Evolutionary conservation across 2,113 vertebrate genomes (phyloP), one percentile per base, ranked within the genome.

Genomic region (Halcyon senegalensis): DNA sequence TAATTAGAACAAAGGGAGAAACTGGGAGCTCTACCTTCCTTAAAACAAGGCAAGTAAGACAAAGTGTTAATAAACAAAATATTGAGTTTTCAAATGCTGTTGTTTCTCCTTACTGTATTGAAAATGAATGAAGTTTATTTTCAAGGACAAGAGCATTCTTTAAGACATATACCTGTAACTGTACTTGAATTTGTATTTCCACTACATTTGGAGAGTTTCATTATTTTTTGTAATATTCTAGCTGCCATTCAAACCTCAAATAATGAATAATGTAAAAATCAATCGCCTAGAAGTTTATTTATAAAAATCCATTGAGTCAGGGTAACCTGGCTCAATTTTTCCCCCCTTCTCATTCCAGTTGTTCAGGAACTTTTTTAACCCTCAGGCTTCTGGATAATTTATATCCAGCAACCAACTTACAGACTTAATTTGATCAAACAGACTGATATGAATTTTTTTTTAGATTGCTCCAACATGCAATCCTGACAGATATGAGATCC

Each of bases 221-320:
- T 96, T 89, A 69, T 58, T 89, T 88, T 87, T 96, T 44, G 72
- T 74, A 91, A 81, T 87, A 81, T 70, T 89, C 64, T 59, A 81
- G 60, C 51, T 97, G 77, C n/a, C 87, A 89, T 84, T 95, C 92
- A 96, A 93, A 84, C 77, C 69, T 95, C 74, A 78, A 91, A 91
- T 78, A 93, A 94, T 63, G 55, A 92, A 96, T 84, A 93, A 94
- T 84, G 55, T 83, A 90, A 96, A 59, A 90, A 92, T 96, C 76
- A 76, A 83, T 90, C 84, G 33, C 33, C 33, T 84, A 43, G 72
- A 84, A 19, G 19, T 70, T 95, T 94, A 70, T 28, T 84, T 75
- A 78, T 41, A 87, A 87, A 95, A 95, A 75, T 72, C 77, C 48
- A 68, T 39, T 55, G 62, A 93, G 43, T 11, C 4, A 2, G 13